Base-by-base conservation (phyloP, 2,113 vertebrate species). In the Burhinus oedicnemus region DNA sequence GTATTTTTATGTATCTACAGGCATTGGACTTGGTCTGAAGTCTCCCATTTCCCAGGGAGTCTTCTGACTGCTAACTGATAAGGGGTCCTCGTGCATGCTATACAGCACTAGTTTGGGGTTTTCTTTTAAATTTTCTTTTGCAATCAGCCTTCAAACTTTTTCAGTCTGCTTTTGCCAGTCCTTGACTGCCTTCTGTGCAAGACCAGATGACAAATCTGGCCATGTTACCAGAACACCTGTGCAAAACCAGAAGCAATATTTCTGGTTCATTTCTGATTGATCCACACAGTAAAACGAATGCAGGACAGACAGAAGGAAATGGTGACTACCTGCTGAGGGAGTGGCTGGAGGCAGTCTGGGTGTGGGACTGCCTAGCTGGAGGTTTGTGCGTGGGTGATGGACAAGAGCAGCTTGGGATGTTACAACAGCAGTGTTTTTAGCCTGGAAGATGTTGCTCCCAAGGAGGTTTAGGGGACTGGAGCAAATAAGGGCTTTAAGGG, bases 61-160 rank as follows among this genome's bases (percentile, higher is more conserved):
- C 29, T 84, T 91, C 51, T 78, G 60, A 29, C 20, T 5, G 8
- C 32, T 12, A 36, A 19, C 22, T 25, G 22, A 27, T 55, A 76
- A 79, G 8, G 0, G 1, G 29, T 10, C 21, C 0, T 0, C 30
- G 30, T 72, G 14, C 18, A 18, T 32, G 7, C 45, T 60, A 69
- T 51, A 26, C 34, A 84, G 4, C 5, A 40, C 9, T 4, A 36
- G 12, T 20, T 86, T 49, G 21, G 49, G 49, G 22, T 45, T 20
- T 20, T 14, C 58, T 17, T 12, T 8, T 21, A 2, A 15, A 40
- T 26, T 62, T 89, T 75, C 6, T 66, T 85, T 62, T 78, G 38
- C 57, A 82, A 9, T 71, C 11, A 86, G 7, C 29, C 30, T 82
- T 94, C 29, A 85, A 68, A 71, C 3, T 14, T 85, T 61, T 83